A percentile compares a stretch with the other conserved stretches of the same genome.
Evolutionary conservation across 2,888 invertebrate genomes (phyloP).

Genomic region (Tridacna crocea): DNA sequence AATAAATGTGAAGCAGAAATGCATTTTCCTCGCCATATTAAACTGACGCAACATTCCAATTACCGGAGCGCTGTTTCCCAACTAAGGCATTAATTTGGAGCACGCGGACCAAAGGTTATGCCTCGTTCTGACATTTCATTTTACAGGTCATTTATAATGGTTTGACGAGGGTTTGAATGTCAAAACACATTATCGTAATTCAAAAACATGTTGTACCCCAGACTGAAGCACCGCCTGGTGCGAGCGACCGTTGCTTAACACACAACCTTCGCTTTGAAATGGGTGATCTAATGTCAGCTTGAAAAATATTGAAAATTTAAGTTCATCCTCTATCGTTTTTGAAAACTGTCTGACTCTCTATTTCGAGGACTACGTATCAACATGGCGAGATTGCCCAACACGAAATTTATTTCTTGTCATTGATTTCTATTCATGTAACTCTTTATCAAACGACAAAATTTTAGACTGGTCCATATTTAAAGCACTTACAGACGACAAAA

Average conservation of each 20-base stretch:
- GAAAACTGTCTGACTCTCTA: no score
- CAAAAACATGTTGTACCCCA: conserved; percentile 1
- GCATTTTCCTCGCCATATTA: background rate
- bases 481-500: no score
- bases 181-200: conserved; percentile 13
- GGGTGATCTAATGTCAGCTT: no score
- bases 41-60: conserved; percentile 14
- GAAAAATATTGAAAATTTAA: no score
- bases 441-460: no score
- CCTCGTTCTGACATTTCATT: conserved; percentile 8
- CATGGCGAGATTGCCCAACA: no score
- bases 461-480: no score
- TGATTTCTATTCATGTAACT: no score
- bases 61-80: conserved; percentile 6
- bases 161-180: background rate
- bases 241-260: background rate
- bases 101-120: conserved; percentile 24
- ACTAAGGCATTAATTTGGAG: conserved; percentile 6
- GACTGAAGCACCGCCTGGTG: background rate
- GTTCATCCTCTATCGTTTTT: no score
- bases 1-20: background rate
- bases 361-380: no score
- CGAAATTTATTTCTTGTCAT: no score
- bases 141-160: conserved; percentile 29
- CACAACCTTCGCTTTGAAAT: no score